phyloP scores from a whole-genome alignment of 1,140 invertebrate genomes.

The Cydia splendana region DNA sequence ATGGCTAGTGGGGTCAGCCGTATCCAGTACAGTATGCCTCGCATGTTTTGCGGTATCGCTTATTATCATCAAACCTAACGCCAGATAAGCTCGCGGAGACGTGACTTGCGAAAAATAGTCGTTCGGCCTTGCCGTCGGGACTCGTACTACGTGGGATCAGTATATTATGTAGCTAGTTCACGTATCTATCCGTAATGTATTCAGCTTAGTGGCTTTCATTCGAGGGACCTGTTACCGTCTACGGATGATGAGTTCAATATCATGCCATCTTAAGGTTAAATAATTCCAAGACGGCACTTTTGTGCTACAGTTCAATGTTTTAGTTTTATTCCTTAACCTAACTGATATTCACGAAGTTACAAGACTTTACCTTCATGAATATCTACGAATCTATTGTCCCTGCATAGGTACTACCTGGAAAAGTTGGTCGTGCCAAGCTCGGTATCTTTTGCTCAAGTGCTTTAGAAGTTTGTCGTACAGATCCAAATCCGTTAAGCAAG shows the following conservation, averaged over 20 bases:
- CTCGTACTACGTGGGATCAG: slow-evolving; percentile 45
- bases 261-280: neutral
- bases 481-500: slow-evolving; percentile 7
- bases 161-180: slow-evolving; percentile 31
- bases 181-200: slow-evolving; percentile 29
- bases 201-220: neutral
- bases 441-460: slow-evolving; percentile 21
- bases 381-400: slow-evolving; percentile 16
- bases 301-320: neutral
- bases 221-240: too few species aligned
- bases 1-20: neutral
- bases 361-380: neutral
- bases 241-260: too few species aligned
- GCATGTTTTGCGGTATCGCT: slow-evolving; percentile 68
- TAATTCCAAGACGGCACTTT: neutral
- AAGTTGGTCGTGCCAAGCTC: slow-evolving; percentile 27
- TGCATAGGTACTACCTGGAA: neutral
- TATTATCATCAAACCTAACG: slow-evolving; percentile 75
- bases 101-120: slow-evolving; percentile 76
- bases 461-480: slow-evolving; percentile 23
- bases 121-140: slow-evolving; percentile 53
- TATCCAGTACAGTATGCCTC: neutral
- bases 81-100: slow-evolving; percentile 70
- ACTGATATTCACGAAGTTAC: neutral
- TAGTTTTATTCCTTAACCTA: neutral